Conservation (phyloP, 2,888 invertebrate species). For the Rhingia campestris region DNA sequence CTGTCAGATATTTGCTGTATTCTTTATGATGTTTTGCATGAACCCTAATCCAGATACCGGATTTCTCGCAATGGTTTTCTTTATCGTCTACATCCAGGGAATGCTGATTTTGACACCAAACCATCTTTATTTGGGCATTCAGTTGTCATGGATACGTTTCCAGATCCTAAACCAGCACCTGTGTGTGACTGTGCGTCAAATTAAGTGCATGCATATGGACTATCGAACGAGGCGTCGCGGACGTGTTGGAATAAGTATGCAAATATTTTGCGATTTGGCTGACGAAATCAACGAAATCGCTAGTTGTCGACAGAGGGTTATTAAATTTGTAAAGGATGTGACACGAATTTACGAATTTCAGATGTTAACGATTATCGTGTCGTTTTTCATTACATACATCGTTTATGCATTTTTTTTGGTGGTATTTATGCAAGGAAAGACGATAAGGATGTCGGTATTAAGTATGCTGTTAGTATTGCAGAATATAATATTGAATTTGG, state of each 20-base stretch:
- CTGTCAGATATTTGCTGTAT: slow-evolving; percentile 1
- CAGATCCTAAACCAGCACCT: slow-evolving; percentile 1
- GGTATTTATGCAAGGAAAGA: slow-evolving; percentile 1
- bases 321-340: slow-evolving; percentile 7
- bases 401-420: slow-evolving; percentile 12
- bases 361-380: not conserved
- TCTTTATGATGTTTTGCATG: not conserved
- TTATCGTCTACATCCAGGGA: not conserved
- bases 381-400: slow-evolving; percentile 10
- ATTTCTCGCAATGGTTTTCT: not conserved
- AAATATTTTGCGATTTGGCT: slow-evolving; percentile 21
- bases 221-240: not conserved
- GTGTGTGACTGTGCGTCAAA: not conserved
- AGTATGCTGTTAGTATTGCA: not conserved
- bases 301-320: not conserved
- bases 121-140: slow-evolving; percentile 4
- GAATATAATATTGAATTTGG: not conserved
- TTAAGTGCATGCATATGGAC: not conserved
- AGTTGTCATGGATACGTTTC: slow-evolving; percentile 8
- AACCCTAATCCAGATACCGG: not conserved
- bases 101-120: slow-evolving; percentile 1
- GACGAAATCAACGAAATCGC: slow-evolving; percentile 31
- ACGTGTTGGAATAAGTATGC: slow-evolving; percentile 18
- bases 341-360: slow-evolving; percentile 10
- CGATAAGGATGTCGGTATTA: not conserved